phyloP scores from a whole-genome alignment of 2,113 vertebrate genomes.

The Rafetus swinhoei region DNA sequence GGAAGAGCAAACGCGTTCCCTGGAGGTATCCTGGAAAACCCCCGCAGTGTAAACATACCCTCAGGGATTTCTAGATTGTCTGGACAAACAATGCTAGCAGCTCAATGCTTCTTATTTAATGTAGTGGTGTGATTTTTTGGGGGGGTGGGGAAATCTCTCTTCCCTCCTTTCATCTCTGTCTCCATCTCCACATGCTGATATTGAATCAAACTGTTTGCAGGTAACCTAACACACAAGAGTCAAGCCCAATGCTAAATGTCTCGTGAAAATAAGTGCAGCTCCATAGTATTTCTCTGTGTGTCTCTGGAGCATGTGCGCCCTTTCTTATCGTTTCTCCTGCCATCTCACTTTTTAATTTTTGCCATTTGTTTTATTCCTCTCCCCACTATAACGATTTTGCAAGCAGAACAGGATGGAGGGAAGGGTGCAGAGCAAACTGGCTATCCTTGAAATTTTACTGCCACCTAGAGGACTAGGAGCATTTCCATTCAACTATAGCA shows the following conservation, averaged over 20 bases:
- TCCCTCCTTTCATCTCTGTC: background rate
- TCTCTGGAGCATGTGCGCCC: background rate
- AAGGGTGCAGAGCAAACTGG: background rate
- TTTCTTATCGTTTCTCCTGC: background rate
- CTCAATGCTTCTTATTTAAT: background rate
- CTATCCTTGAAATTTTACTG: slow-evolving; percentile 64
- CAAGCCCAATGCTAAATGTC: background rate
- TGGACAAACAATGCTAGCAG: background rate
- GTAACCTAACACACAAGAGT: background rate
- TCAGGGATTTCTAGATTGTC: background rate
- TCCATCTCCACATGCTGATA: background rate
- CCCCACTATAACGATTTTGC: background rate
- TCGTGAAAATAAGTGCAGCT: background rate
- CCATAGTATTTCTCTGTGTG: background rate
- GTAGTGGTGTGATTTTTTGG: background rate
- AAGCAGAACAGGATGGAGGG: background rate
- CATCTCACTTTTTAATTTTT: background rate
- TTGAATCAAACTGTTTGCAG: background rate
- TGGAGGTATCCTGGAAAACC: no score
- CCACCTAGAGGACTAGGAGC: slow-evolving; percentile 77
- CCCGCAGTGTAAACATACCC: no score
- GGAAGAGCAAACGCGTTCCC: no score
- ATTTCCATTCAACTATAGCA: slow-evolving; percentile 14
- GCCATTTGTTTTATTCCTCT: background rate
- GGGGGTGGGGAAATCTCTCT: background rate